Evolutionary conservation across 2,113 vertebrate species (phyloP), one percentile per base, ranked within the genome.

Genomic region (Brachyistius frenatus): DNA sequence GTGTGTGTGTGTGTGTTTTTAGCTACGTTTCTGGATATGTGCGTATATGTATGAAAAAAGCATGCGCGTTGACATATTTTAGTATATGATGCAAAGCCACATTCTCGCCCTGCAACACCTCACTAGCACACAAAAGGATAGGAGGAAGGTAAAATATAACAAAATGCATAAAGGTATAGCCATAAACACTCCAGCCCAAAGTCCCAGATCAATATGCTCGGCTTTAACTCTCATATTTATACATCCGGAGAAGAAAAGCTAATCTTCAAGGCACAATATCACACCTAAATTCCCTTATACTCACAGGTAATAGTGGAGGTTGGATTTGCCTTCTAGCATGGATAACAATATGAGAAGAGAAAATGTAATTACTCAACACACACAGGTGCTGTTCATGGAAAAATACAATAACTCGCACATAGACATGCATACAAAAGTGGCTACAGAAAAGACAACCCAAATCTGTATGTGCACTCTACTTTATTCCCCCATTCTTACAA

Each of bases 121-220:
- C 73, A 44, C 71, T 10, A 5, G 3, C 33, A 66, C 49, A 62
- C 41, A 33, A 32, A 69, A 63, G 61, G 46, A 69, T 32, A 67
- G 13, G 46, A 56, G 35, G 65, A 78, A 56, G 54, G 69, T 36
- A 37, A 80, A 85, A 68, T 78, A 68, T 32, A 62, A 72, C 63
- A 36, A 64, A 71, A 67, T 60, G 66, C 52, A 67, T 54, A 39
- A 35, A 60, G 23, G 76, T 53, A 53, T 71, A 69, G 36, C 50
- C 6, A 72, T 65, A 79, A 69, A 63, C 54, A 46, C 78, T 76
- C 10, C 30, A 66, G 35, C 76, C 52, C 83, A 86, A 84, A 84
- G 63, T 89, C 89, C 86, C 87, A 83, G 65, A 87, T 91, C 85
- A 93, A 92, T 89, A 91, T 79, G 54, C 67, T 54, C 41, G 60